Evolutionary conservation across 2,113 vertebrate species (phyloP).

Genomic region (Rhinolophus sinicus): DNA sequence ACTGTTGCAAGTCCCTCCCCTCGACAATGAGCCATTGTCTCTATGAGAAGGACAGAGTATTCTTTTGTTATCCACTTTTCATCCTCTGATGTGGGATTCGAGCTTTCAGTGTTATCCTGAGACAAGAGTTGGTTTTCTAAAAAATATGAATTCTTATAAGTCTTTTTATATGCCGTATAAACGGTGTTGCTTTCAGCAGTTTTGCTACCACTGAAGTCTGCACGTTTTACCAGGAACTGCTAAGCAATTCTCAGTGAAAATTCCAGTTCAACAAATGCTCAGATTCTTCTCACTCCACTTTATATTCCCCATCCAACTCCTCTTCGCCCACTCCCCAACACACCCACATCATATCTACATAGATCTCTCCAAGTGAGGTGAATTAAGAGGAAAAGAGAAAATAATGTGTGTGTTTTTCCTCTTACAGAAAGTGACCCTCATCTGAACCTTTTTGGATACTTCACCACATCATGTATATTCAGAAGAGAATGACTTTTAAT

Average conservation of each 20-base stretch:
- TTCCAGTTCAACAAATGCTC: not conserved
- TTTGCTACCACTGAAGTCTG: not conserved
- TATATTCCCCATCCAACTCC: not conserved
- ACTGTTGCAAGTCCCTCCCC: not conserved
- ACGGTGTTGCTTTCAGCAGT: constrained; percentile 13
- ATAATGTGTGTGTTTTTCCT: not conserved
- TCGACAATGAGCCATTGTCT: not conserved
- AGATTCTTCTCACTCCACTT: not conserved
- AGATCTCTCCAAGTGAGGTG: not conserved
- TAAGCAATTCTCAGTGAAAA: not conserved
- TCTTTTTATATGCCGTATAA: not conserved
- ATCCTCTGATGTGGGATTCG: not conserved
- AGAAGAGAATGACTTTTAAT: not conserved
- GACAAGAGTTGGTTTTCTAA: not conserved
- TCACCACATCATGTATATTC: not conserved
- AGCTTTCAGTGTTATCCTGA: not conserved
- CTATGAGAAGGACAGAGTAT: not conserved
- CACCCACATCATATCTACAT: not conserved
- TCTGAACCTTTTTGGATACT: not conserved
- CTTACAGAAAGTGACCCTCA: not conserved
- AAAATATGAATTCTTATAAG: not conserved
- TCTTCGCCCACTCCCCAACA: no score
- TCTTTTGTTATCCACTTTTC: not conserved
- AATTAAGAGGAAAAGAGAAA: not conserved
- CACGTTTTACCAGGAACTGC: not conserved